These are phyloP conservation scores for Crotalus helleri DNA, from an alignment of 2,113 vertebrate genomes.

Conservation along the genomic window DNA sequence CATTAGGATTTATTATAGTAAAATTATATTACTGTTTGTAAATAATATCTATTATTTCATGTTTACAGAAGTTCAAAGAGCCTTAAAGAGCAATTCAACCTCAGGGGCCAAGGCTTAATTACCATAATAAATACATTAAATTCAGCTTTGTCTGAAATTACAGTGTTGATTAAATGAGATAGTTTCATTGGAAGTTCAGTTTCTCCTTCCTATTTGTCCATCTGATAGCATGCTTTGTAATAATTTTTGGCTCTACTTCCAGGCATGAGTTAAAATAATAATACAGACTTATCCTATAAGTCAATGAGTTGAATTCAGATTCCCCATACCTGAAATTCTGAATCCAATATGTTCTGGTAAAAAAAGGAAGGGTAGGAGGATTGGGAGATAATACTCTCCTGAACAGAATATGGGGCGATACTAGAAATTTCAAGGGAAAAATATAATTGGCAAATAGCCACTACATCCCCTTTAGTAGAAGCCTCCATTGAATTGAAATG, in stretches of 20 bases:
- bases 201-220: slow-evolving; percentile 2
- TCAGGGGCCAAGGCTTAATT: fast-evolving
- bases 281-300: not conserved
- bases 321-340: not conserved
- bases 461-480: not conserved
- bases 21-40: slow-evolving; percentile 42
- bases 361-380: not conserved
- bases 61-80: slow-evolving; percentile 20
- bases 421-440: not conserved
- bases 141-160: not conserved
- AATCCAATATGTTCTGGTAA: not conserved
- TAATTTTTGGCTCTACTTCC: not conserved
- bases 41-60: slow-evolving; percentile 35
- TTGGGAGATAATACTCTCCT: not conserved
- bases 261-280: not conserved
- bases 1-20: slow-evolving; percentile 47
- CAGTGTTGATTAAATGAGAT: slow-evolving; percentile 20
- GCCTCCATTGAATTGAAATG: too few relatives aligned
- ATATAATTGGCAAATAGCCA: not conserved
- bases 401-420: not conserved
- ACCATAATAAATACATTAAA: not conserved
- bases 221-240: not conserved
- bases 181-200: not conserved
- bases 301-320: not conserved
- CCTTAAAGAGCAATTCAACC: not conserved